Base-by-base conservation (phyloP, 2,113 vertebrate species). In the Rhadina sibilatrix region DNA sequence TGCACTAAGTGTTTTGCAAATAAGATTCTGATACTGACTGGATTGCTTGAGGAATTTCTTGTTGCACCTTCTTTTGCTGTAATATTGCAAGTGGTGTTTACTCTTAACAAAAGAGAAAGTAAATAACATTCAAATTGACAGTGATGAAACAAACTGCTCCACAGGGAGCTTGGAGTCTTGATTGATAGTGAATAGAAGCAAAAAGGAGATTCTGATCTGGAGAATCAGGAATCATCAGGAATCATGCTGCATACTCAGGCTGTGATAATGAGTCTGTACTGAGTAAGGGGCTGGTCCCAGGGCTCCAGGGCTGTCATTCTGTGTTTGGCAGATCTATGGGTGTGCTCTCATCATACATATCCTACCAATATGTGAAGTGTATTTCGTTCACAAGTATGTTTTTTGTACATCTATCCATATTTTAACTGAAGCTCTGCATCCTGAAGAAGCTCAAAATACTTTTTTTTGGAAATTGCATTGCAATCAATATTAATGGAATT, bases 381-480 rank as follows among this genome's bases (percentile, higher is more conserved):
- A 6, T 57, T 72, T 72, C 0, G 0, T 74, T 90, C 22, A 57
- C 31, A 49, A 57, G 4, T 44, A 7, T 50, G 44, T 81, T 21
- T 86, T 83, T 15, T 6, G 2, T 23, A 14, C 0, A 0, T 7
- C 2, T 5, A 12, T 57, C 56, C 4, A 0, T 78, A 8, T 70
- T 57, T 83, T 65, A 68, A 20, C 15, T 31, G 22, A 54, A 71
- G 8, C 15, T 65, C 10, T 66, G 68, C 1, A 9, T 47, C 38
- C 6, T 85, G 40, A 85, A 56, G n/a, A 40, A 63, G 56, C 30
- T 60, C 3, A 6, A 52, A 84, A 42, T 5, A 10, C 15, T 22
- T 78, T 38, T 38, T 19, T 64, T 83, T 71, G 25, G 52, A 35
- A 83, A 11, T 33, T 53, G 18, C 42, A 47, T 24, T 75, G 15